These are phyloP conservation scores for Aphidius colemani DNA, from an alignment of 2,888 invertebrate genomes.

Conservation along the genomic window DNA sequence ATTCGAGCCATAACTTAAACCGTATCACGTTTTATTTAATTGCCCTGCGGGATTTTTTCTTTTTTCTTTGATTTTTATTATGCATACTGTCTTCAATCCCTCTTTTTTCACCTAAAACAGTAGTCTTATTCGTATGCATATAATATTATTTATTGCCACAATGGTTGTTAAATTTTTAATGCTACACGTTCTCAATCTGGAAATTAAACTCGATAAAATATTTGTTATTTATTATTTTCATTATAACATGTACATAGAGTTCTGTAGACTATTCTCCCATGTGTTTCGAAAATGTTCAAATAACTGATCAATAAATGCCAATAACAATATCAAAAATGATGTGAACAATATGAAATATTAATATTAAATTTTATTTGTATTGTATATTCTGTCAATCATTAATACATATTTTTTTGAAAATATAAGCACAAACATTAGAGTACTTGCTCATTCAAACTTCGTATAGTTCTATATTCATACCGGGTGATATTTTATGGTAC, in stretches of 20 bases:
- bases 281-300: too few relatives aligned
- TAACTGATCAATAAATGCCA: too few relatives aligned
- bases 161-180: slow-evolving; percentile 58
- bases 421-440: too few relatives aligned
- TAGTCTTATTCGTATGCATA: slow-evolving; percentile 46
- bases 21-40: slow-evolving; percentile 61
- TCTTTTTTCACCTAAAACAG: neutral
- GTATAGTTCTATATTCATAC: slow-evolving; percentile 29
- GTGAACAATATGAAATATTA: too few relatives aligned
- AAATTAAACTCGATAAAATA: slow-evolving; percentile 60
- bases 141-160: slow-evolving; percentile 60
- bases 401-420: too few relatives aligned
- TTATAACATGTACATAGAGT: neutral
- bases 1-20: slow-evolving; percentile 59
- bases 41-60: slow-evolving; percentile 46
- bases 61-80: slow-evolving; percentile 27
- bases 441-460: neutral
- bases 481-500: slow-evolving; percentile 50
- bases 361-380: too few relatives aligned
- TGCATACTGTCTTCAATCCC: slow-evolving; percentile 9
- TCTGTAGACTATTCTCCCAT: too few relatives aligned
- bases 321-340: too few relatives aligned
- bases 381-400: too few relatives aligned
- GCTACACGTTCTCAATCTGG: slow-evolving; percentile 48
- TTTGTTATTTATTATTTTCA: slow-evolving; percentile 41